Evolutionary conservation across 2,888 invertebrate genomes (phyloP).

Genomic region (Sturmia bella): DNA sequence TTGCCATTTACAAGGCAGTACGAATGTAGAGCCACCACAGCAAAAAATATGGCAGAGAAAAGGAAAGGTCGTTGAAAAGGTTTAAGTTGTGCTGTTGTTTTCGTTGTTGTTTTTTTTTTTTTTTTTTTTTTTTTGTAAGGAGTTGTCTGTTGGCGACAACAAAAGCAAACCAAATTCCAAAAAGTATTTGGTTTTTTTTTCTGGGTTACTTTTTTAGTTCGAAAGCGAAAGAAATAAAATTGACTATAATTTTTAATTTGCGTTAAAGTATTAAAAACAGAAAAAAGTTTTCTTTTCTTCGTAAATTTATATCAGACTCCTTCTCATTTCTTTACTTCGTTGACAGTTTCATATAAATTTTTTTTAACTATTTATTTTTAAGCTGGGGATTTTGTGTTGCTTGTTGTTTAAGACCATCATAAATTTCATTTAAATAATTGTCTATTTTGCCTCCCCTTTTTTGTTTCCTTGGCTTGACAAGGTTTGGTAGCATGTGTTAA

Average conservation of each 20-base stretch:
- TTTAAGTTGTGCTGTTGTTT: conserved; percentile 53
- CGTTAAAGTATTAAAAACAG: conserved; percentile 49
- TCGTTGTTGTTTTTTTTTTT: conserved; percentile 46
- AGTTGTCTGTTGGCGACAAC: conserved; percentile 47
- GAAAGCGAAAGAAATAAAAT: conserved; percentile 36
- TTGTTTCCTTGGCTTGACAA: neutral
- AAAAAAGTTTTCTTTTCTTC: conserved; percentile 51
- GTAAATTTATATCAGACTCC: neutral
- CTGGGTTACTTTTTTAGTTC: conserved; percentile 16
- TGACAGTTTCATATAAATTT: conserved; percentile 53
- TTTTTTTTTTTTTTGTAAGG: conserved; percentile 39
- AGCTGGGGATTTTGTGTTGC: conserved; percentile 32
- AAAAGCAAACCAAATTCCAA: conserved; percentile 10
- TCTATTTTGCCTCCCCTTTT: conserved; percentile 1
- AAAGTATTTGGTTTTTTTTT: conserved; percentile 7
- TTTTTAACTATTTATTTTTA: conserved; percentile 31
- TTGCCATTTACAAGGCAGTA: neutral
- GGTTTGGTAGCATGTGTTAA: conserved; percentile 63
- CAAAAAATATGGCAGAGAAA: neutral
- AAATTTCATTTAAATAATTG: conserved; percentile 68
- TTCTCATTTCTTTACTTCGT: conserved; percentile 28
- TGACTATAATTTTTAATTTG: conserved; percentile 69
- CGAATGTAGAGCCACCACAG: conserved; percentile 24
- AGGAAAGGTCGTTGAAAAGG: conserved; percentile 59
- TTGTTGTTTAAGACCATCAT: conserved; percentile 63